Conservation (phyloP, 2,113 vertebrate genomes). For the Gadus chalcogrammus region DNA sequence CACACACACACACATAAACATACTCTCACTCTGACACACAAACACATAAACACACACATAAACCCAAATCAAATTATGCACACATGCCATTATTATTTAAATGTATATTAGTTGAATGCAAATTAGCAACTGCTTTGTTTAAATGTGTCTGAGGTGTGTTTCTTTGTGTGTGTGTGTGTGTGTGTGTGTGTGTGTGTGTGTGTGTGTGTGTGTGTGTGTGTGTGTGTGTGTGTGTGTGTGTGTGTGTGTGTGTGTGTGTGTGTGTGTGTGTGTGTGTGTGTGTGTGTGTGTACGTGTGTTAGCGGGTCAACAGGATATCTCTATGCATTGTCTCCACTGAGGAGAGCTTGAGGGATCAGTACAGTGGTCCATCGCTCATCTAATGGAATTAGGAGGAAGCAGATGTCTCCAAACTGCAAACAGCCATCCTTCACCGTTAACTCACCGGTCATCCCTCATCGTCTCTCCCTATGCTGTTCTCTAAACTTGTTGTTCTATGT, state of each 20-base stretch:
- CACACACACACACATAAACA: too few relatives aligned
- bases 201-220: not conserved
- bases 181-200: not conserved
- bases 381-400: conserved; percentile 63
- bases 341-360: conserved; percentile 34
- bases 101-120: too few relatives aligned
- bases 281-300: conserved; percentile 6
- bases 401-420: conserved; percentile 42
- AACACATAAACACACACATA: too few relatives aligned
- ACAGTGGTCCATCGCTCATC: conserved; percentile 28
- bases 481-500: not conserved
- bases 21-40: too few relatives aligned
- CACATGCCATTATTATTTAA: too few relatives aligned
- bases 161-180: too few relatives aligned
- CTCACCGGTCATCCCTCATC: not conserved
- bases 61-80: too few relatives aligned
- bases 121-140: too few relatives aligned
- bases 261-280: not conserved
- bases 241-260: too few relatives aligned
- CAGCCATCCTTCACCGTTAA: conserved; percentile 43
- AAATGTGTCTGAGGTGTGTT: too few relatives aligned
- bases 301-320: conserved; percentile 2
- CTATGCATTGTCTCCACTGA: conserved; percentile 21
- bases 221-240: not conserved
- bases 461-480: not conserved